phyloP scores from a whole-genome alignment of 2,113 vertebrate genomes.

The Pygoscelis adeliae region DNA sequence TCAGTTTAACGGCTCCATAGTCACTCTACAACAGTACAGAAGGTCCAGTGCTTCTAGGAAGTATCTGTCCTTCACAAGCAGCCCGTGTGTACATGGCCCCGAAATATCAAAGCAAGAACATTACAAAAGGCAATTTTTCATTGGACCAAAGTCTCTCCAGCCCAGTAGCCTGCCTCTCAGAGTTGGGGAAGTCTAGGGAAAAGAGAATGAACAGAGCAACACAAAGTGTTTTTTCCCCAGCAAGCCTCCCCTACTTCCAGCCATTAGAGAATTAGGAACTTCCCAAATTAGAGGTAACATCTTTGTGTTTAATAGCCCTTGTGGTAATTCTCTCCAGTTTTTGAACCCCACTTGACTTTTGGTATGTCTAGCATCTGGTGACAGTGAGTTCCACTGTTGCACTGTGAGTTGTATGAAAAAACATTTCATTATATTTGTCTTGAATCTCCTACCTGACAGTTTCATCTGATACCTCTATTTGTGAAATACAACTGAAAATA shows the following conservation, averaged over 20 bases:
- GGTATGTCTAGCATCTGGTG: not conserved
- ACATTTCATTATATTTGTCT: not conserved
- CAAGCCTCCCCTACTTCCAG: accelerated
- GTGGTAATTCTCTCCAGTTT: not conserved
- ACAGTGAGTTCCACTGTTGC: not conserved
- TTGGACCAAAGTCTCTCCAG: not conserved
- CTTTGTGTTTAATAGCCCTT: not conserved
- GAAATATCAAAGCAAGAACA: not conserved
- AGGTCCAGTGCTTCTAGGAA: not conserved
- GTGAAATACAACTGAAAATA: not conserved
- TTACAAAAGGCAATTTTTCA: not conserved
- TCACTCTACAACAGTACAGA: not conserved
- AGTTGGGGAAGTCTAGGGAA: not conserved
- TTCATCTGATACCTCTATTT: not conserved
- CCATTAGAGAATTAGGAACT: not conserved
- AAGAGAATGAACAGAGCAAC: not conserved
- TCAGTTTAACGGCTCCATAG: not conserved
- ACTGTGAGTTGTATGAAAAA: not conserved
- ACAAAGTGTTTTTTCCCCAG: not conserved
- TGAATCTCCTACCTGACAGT: not conserved
- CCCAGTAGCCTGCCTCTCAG: not conserved
- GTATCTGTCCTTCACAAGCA: not conserved
- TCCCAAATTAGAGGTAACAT: not conserved
- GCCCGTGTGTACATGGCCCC: not conserved
- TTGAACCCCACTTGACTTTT: not conserved